phyloP scores from a whole-genome alignment of 2,797 vertebrate species.

The Cossypha heuglini region DNA sequence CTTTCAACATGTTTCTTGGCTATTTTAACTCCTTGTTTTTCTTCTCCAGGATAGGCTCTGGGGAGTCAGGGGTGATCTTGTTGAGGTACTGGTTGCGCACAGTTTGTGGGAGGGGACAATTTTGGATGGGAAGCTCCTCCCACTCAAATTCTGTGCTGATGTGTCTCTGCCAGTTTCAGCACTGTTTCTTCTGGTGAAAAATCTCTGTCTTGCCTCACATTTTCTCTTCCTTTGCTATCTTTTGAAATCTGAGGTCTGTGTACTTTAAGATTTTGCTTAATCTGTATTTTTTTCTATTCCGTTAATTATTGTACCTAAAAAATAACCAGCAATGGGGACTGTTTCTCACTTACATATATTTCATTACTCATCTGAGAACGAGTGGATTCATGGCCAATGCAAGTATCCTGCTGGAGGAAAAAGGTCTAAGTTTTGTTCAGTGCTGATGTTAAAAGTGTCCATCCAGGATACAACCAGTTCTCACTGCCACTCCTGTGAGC shows the following conservation, averaged over 20 bases:
- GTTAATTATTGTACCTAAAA: background rate
- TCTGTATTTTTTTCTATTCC: rapidly evolving
- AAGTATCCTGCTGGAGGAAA: background rate
- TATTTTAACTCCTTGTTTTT: background rate
- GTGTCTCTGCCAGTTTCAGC: background rate
- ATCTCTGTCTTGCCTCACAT: rapidly evolving
- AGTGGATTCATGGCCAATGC: background rate
- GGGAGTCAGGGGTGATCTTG: background rate
- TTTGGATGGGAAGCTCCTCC: background rate
- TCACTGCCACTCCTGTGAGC: background rate
- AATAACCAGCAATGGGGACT: background rate
- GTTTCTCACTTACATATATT: background rate
- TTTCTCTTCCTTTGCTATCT: background rate
- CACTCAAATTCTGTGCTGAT: background rate
- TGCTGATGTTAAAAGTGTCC: background rate
- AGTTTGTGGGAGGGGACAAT: background rate
- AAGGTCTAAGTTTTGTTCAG: background rate
- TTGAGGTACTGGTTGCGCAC: background rate
- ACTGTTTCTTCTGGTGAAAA: background rate
- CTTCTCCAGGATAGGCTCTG: background rate
- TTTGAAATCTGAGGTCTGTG: background rate
- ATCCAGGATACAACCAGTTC: background rate
- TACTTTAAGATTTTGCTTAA: background rate
- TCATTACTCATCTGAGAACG: background rate
- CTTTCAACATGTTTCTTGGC: background rate